phyloP scores from a whole-genome alignment of 2,113 vertebrate genomes.

The Eulacestoma nigropectus region DNA sequence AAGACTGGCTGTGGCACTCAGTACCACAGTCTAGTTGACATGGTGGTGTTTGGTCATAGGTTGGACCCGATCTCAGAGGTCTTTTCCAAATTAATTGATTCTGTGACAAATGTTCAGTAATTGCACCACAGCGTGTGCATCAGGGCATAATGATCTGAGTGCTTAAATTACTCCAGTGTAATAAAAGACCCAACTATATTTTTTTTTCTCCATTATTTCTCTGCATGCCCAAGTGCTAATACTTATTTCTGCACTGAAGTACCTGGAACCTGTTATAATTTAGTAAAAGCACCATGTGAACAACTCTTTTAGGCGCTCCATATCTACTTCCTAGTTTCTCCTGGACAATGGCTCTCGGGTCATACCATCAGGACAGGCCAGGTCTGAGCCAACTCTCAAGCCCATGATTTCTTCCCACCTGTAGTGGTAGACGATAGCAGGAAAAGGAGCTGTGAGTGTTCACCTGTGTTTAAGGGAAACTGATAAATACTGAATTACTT shows the following conservation, averaged over 20 bases:
- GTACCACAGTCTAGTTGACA: rapidly evolving
- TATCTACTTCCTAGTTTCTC: neutral
- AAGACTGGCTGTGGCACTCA: neutral
- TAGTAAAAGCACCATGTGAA: neutral
- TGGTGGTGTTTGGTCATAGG: neutral
- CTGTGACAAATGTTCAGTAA: neutral
- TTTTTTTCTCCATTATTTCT: neutral
- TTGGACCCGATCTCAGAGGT: rapidly evolving
- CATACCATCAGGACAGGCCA: neutral
- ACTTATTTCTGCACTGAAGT: neutral
- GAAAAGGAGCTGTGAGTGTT: neutral
- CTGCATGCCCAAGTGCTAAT: neutral
- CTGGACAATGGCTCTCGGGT: neutral
- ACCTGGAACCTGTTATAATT: neutral
- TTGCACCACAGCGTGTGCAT: neutral
- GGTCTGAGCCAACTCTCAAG: neutral
- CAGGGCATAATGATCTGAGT: neutral
- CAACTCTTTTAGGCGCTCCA: neutral
- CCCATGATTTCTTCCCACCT: neutral
- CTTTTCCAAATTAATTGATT: neutral
- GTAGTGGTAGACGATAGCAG: neutral
- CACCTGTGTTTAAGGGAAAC: neutral
- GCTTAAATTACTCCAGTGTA: neutral
- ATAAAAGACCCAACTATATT: neutral
- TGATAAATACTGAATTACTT: neutral